Evolutionary conservation across 2,888 invertebrate genomes (phyloP).

Genomic region (Rhingia rostrata): DNA sequence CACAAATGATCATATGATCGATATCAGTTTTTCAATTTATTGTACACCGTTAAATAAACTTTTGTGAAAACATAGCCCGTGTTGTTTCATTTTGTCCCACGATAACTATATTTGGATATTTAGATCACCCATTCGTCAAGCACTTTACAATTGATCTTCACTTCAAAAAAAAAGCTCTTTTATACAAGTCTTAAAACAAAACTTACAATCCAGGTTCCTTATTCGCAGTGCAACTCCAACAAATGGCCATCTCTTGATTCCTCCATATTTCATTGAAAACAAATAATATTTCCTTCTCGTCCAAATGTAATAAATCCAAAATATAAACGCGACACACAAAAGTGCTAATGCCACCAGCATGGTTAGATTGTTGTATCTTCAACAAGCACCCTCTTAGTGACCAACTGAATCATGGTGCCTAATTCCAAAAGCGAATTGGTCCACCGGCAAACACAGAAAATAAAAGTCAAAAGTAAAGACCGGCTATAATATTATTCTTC

Average conservation of each 20-base stretch:
- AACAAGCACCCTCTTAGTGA: background rate
- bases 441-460: background rate
- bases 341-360: slow-evolving; percentile 44
- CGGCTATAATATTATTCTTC: background rate
- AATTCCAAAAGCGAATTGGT: slow-evolving; percentile 13
- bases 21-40: too few species aligned
- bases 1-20: too few species aligned
- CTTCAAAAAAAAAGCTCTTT: background rate
- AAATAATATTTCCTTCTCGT: slow-evolving; percentile 41
- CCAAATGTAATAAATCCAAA: slow-evolving; percentile 50
- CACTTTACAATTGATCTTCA: too few species aligned
- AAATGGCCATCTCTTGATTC: slow-evolving; percentile 37
- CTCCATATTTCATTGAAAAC: slow-evolving; percentile 37
- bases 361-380: slow-evolving; percentile 5
- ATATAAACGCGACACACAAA: background rate
- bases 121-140: too few species aligned
- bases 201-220: slow-evolving; percentile 37
- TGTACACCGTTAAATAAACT: too few species aligned
- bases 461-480: background rate
- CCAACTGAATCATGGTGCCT: background rate
- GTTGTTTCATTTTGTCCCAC: too few species aligned
- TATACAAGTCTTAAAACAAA: background rate
- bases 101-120: too few species aligned
- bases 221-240: slow-evolving; percentile 38
- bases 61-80: too few species aligned